Base-by-base conservation (phyloP, 2,797 vertebrate genomes). In the Pogoniulus pusillus region DNA sequence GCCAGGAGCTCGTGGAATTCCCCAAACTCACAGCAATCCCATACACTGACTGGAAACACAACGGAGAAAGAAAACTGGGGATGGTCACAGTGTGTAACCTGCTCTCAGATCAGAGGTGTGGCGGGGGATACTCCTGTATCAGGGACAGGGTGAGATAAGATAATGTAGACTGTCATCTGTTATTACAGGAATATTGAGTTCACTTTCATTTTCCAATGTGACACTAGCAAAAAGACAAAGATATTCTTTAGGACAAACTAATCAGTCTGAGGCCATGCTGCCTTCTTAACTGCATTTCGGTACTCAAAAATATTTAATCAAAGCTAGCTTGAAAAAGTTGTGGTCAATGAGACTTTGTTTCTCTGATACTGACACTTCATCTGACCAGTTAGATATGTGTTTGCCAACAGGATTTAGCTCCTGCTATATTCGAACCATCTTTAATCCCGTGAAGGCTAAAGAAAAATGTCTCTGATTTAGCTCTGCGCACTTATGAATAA, bases 391-490 rank as follows among this genome's bases (percentile, higher is more conserved):
- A 87, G 76, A 94, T 77, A 90, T 1, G 80, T 7, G 27, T 75
- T 94, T 93, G 91, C 71, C 76, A 81, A 87, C 91, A 90, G 95
- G 77, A 95, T 93, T 90, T 81, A 91, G 90, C 81, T 88, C 85
- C 84, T 95, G 90, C 76, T 96, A 92, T 93, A 95, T 94, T 94
- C 70, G 35, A 95, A 86, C 90, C 59, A 83, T 79, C 87, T 89
- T 85, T 96, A 95, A 96, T 94, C 92, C 80, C 90, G 70, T 9
- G 43, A 94, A 96, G 88, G 66, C 95, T 91, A 78, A 88, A 94
- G 96, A 95, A 95, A 91, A 95, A 94, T 91, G 86, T 68, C 95
- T 91, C 89, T 87, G 63, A 93, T 91, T 94, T 96, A 96, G 95
- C 45, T 82, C 57, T 45, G 54, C 81, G 85, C 83, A 90, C 80